Conservation (phyloP, 1,140 invertebrate genomes). For the fruit fly (Drosophila melanogaster) region Release_6_plus_ISO1_MT NC_004354.4:7628001-7628500, state of each 20-base stretch:
- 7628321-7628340: slow-evolving; percentile 12
- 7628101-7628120: background rate
- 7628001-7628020: background rate
- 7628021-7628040: no score
- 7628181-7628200: background rate
- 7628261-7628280: slow-evolving; percentile 3
- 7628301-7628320: slow-evolving; percentile 4
- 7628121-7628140: background rate
- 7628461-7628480: slow-evolving; percentile 60
- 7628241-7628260: background rate
- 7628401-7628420: background rate
- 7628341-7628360: slow-evolving; percentile 49
- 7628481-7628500: slow-evolving; percentile 68
- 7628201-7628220: background rate
- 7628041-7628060: no score
- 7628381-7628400: slow-evolving; percentile 3
- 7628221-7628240: background rate
- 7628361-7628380: slow-evolving; percentile 4
- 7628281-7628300: background rate
- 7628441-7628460: slow-evolving; percentile 56
- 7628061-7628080: no score
- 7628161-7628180: background rate
- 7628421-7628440: slow-evolving; percentile 30
- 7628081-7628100: no score
- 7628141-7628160: background rate